Evolutionary conservation across 2,797 vertebrate genomes (phyloP).

Genomic region (Peromyscus nudipes): DNA sequence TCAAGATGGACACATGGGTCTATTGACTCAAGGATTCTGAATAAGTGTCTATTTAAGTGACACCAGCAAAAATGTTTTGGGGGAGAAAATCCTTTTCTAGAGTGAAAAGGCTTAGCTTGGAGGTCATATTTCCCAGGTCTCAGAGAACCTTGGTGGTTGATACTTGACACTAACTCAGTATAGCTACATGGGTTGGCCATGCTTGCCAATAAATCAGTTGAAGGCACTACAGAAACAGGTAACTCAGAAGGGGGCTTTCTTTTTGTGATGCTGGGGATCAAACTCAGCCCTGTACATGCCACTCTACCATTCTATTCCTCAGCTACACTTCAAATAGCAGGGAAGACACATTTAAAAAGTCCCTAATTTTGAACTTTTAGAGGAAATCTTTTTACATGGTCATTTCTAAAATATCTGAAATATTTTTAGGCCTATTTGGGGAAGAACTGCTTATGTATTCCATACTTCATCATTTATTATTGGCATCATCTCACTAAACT

Average conservation of each 20-base stretch:
- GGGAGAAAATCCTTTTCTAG: constrained; percentile 53
- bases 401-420: constrained; percentile 52
- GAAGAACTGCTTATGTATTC: background rate
- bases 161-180: constrained; percentile 46
- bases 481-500: constrained; percentile 21
- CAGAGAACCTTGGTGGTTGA: constrained; percentile 28
- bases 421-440: background rate
- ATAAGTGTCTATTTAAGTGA: constrained; percentile 62
- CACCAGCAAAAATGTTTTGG: constrained; percentile 60
- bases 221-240: constrained; percentile 14
- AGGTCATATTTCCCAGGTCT: constrained; percentile 25
- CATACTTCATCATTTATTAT: constrained; percentile 6
- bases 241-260: background rate
- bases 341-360: background rate
- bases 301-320: background rate
- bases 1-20: constrained; percentile 51
- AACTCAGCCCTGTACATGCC: background rate
- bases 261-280: background rate
- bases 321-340: background rate
- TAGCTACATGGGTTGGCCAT: background rate
- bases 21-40: constrained; percentile 68
- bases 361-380: constrained; percentile 41
- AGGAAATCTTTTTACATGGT: constrained; percentile 38
- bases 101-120: constrained; percentile 45
- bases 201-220: background rate